Conservation (phyloP, 2,888 invertebrate species). For the Dolichopus griseipennis region DNA sequence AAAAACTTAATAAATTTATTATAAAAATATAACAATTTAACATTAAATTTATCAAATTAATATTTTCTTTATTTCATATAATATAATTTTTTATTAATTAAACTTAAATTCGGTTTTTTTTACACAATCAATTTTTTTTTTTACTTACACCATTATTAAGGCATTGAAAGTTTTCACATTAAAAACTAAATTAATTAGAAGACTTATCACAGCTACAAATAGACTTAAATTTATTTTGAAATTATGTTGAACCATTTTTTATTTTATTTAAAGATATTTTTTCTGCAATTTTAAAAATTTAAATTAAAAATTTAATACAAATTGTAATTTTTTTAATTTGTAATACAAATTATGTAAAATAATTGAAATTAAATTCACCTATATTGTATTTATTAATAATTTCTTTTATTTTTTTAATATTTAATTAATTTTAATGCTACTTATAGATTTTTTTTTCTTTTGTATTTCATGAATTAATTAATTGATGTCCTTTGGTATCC, state of each 20-base stretch:
- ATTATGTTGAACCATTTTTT: not conserved
- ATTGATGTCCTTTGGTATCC: too few species aligned
- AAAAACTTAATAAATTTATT: too few species aligned
- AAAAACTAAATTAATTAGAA: not conserved
- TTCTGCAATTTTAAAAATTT: not conserved
- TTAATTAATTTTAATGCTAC: not conserved
- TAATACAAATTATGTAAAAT: too few species aligned
- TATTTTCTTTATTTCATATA: too few species aligned
- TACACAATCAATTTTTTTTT: not conserved
- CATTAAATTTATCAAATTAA: too few species aligned
- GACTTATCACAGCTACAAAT: not conserved
- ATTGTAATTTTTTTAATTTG: too few species aligned
- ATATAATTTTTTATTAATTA: too few species aligned
- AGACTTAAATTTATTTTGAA: conserved; percentile 1
- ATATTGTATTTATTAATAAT: too few species aligned
- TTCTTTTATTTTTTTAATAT: not conserved
- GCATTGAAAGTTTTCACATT: not conserved
- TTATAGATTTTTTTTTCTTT: not conserved
- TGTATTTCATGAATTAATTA: not conserved
- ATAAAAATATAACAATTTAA: too few species aligned
- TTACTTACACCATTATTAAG: conserved; percentile 1
- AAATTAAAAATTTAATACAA: not conserved
- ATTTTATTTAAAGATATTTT: not conserved
- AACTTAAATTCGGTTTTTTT: too few species aligned
- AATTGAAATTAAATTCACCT: too few species aligned